phyloP scores from a whole-genome alignment of 2,113 vertebrate genomes.

The Emydura subglobosa region DNA sequence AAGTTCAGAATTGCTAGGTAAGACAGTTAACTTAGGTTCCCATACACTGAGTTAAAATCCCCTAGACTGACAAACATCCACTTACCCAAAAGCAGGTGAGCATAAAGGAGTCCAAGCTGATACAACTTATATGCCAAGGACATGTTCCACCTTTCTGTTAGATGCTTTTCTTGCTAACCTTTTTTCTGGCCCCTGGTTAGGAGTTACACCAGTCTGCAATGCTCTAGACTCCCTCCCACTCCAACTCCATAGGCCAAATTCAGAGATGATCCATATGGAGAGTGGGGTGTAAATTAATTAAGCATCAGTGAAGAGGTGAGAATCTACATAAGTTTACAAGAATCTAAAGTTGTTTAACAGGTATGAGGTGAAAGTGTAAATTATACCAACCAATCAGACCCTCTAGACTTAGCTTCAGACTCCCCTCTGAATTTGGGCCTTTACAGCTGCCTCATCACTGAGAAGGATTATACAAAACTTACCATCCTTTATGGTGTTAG shows the following conservation, averaged over 20 bases:
- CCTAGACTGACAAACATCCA: neutral
- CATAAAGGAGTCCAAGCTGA: neutral
- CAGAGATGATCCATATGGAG: neutral
- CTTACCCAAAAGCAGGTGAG: rapidly evolving
- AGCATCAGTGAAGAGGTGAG: neutral
- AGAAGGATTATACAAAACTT: neutral
- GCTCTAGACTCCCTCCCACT: neutral
- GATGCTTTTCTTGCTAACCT: neutral
- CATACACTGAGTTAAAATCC: neutral
- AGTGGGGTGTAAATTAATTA: neutral
- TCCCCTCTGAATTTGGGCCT: neutral
- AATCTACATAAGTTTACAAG: neutral
- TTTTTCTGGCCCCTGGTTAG: constrained; percentile 8
- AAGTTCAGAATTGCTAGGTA: neutral
- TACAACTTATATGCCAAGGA: neutral
- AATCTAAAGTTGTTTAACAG: constrained; percentile 7
- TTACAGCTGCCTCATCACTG: too few species aligned
- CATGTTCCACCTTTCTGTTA: neutral
- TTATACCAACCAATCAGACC: neutral
- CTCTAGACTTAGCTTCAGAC: neutral
- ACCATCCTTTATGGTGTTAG: constrained; percentile 47
- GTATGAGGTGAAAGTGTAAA: neutral
- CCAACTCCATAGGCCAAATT: neutral
- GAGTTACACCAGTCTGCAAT: neutral
- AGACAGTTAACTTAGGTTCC: neutral